A percentile compares a stretch with the other conserved stretches of the same genome.
Evolutionary conservation across 2,113 vertebrate species (phyloP).

Genomic region (Sturnus vulgaris): DNA sequence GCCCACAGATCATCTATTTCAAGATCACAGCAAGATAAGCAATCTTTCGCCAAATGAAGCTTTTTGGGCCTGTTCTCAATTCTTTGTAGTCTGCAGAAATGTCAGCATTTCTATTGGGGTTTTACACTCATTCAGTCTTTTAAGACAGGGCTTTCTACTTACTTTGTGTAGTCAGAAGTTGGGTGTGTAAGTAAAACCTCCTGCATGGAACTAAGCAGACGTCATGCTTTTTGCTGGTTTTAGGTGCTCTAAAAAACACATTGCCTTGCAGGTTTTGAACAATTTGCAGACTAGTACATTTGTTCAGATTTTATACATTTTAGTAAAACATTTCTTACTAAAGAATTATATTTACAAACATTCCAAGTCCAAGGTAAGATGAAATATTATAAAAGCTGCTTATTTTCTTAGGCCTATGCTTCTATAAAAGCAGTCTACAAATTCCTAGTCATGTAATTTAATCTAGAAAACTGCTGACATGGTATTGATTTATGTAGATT

Average conservation of each 20-base stretch:
- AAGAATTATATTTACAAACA: neutral
- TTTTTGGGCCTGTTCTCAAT: neutral
- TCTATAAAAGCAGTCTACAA: neutral
- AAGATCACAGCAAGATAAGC: neutral
- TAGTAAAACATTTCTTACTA: neutral
- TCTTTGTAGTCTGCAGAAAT: neutral
- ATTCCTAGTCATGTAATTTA: constrained; percentile 4
- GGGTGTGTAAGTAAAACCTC: neutral
- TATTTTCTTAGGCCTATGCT: neutral
- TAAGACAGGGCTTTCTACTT: neutral
- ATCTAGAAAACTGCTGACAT: constrained; percentile 31
- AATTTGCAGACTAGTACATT: neutral
- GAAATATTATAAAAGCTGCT: neutral
- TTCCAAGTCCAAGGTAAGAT: neutral
- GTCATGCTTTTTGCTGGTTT: neutral
- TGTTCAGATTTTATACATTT: neutral
- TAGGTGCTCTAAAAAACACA: neutral
- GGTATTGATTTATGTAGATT: constrained; percentile 56
- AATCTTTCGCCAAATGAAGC: neutral
- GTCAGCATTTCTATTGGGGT: neutral
- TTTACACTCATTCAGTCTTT: neutral
- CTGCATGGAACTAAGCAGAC: neutral
- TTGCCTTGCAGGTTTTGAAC: neutral
- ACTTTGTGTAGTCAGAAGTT: neutral
- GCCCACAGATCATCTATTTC: neutral